Evolutionary conservation across 2,113 vertebrate species (phyloP), one percentile per base, ranked within the genome.

Genomic region (Cynoglossus semilaevis): DNA sequence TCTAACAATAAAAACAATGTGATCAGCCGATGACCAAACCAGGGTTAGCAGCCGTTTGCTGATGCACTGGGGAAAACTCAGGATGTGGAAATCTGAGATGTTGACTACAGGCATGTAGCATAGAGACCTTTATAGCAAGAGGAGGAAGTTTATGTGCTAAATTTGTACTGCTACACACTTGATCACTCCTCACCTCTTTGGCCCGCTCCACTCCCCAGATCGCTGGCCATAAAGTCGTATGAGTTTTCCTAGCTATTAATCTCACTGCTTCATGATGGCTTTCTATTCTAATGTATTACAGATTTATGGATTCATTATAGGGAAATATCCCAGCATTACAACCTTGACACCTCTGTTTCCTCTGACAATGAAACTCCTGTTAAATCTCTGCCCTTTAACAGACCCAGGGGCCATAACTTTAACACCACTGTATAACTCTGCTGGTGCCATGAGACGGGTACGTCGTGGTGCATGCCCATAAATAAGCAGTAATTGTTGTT

Each of bases 401-500:
- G 8, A 48, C 5, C 9, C 15, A 37, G 2, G 15, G 40, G 47
- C 37, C 7, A 0, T 63, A 49, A 63, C 42, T 22, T 35, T 44
- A 41, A 37, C 22, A 60, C 22, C n/a, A 40, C 18, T 10, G 0
- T 9, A 15, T n/a, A n/a, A n/a, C n/a, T n/a, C 47, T 10, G 7
- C 15, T 17, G 15, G 40, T 61, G 54, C 56, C 58, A 13, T 52
- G 65, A 16, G 16, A 70, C 56, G 53, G 14, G 47, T 57, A 36
- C 3, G 12, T 42, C 55, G 58, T 53, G 15, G 18, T 50, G 49
- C 19, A n/a, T 72, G 61, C 22, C 61, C 60, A 79, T 73, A 56
- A 74, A 76, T 63, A 44, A 48, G 35, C 36, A 19, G 14, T 46
- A 50, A 57, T 60, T 73, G 44, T 63, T 66, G 44, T 72, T 57